These are phyloP conservation scores for Procambarus clarkii DNA, from an alignment of 1,140 invertebrate species.

Conservation along the genomic window DNA sequence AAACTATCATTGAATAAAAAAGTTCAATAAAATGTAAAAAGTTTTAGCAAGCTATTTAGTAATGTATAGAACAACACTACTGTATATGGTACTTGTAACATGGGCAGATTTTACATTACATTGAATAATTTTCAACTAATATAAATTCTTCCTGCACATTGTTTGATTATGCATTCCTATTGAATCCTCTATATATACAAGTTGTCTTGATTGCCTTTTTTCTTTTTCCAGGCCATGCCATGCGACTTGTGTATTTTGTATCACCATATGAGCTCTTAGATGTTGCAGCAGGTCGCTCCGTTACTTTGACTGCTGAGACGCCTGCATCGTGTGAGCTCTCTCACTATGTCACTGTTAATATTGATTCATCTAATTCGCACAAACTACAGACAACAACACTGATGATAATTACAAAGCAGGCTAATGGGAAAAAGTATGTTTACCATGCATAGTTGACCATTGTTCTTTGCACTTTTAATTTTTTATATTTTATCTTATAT, in stretches of 20 bases:
- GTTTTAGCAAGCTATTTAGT: too few species aligned
- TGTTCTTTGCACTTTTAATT: not conserved
- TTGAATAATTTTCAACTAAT: too few species aligned
- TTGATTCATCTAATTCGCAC: slow-evolving; percentile 91
- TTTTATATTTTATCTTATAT: not conserved
- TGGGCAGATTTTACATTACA: too few species aligned
- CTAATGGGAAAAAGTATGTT: slow-evolving; percentile 85
- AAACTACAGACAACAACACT: slow-evolving; percentile 90
- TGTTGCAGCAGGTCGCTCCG: slow-evolving; percentile 83
- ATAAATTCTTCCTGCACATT: too few species aligned
- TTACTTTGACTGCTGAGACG: slow-evolving; percentile 85
- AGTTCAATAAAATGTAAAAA: too few species aligned
- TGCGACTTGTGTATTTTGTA: slow-evolving; percentile 95
- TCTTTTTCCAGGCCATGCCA: slow-evolving; percentile 85
- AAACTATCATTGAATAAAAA: too few species aligned
- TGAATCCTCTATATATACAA: too few species aligned
- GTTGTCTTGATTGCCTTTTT: too few species aligned
- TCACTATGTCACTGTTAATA: slow-evolving; percentile 90
- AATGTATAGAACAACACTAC: too few species aligned
- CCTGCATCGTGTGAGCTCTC: slow-evolving; percentile 85
- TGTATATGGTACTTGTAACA: too few species aligned
- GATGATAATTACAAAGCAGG: slow-evolving; percentile 84
- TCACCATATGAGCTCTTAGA: slow-evolving; percentile 95
- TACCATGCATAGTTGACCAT: not conserved
- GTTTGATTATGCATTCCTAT: too few species aligned